Evolutionary conservation across 2,888 invertebrate genomes (phyloP), one percentile per base, ranked within the genome.

Genomic region (Lissocephala sabroskyi): DNA sequence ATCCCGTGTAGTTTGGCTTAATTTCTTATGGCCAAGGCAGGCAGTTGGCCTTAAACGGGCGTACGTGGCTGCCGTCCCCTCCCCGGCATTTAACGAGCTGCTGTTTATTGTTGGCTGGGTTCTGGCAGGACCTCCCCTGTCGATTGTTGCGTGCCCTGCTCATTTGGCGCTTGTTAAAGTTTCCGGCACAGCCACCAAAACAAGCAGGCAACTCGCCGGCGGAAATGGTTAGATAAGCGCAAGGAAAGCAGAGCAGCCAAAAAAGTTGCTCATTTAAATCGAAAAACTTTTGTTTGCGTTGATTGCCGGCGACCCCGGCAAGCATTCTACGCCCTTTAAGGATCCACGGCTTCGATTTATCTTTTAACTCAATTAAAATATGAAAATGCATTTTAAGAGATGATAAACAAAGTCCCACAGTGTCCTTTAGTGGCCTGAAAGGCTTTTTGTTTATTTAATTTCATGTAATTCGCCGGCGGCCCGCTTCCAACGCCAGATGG

Each of bases 211-310:
- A n/a, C n/a, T n/a, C n/a, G n/a, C n/a, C n/a, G n/a, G 61, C 67
- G 63, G 74, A 74, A 65, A 63, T 59, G 53, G 52, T 59, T 51
- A 59, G 76, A 78, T 71, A 75, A 66, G n/a, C n/a, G n/a, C n/a
- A n/a, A n/a, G n/a, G n/a, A n/a, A n/a, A n/a, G n/a, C n/a, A n/a
- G 65, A 51, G 49, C 54, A 57, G 65, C 60, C 53, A 43, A 53
- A 53, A 62, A 59, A 76, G 57, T 76, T 76, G 55, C 52, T 47
- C 62, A 59, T 76, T 73, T 71, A 73, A 73, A 75, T 70, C 70
- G 76, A 59, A 57, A 65, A 76, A 76, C 51, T 76, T 71, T 60
- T 61, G 46, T 62, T 35, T 35, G 14, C 16, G 13, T 35, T 35
- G 35, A 35, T 35, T 35, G 35, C 35, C 35, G 10, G 5, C 5